Percentiles rank a stretch among this genome's conserved stretches.
These are phyloP conservation scores for Glareola pratincola DNA, from an alignment of 2,113 vertebrate genomes.

Conservation along the genomic window DNA sequence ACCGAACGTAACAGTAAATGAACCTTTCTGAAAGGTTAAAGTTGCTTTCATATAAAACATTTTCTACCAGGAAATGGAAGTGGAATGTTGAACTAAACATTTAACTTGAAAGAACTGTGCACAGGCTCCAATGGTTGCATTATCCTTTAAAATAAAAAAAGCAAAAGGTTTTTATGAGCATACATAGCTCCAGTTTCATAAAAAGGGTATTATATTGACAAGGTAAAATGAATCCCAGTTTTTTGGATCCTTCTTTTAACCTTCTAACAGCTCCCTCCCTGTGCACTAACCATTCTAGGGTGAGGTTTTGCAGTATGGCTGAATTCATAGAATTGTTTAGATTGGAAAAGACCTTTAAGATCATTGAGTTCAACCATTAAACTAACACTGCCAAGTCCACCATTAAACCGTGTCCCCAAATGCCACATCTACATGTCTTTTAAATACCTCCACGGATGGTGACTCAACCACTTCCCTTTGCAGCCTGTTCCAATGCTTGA, in stretches of 20 bases:
- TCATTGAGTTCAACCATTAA: not conserved
- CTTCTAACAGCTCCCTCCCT: not conserved
- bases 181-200: constrained; percentile 35
- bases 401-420: not conserved
- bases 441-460: not conserved
- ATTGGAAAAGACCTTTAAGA: not conserved
- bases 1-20: constrained; percentile 64
- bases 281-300: not conserved
- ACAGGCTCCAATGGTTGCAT: constrained; percentile 23
- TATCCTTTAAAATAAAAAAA: constrained; percentile 49
- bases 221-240: constrained; percentile 27
- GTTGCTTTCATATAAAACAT: constrained; percentile 66
- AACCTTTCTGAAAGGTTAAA: constrained; percentile 63
- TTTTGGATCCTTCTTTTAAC: constrained; percentile 23
- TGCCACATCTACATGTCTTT: not conserved
- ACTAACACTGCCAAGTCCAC: not conserved
- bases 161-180: constrained; percentile 16
- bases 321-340: not conserved
- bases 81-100: constrained; percentile 53
- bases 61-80: constrained; percentile 66
- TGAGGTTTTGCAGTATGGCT: not conserved
- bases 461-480: not conserved
- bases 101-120: constrained; percentile 56
- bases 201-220: constrained; percentile 45
- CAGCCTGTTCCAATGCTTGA: not conserved